Conservation (phyloP, 2,797 vertebrate species). For the Hyperoplus immaculatus region DNA sequence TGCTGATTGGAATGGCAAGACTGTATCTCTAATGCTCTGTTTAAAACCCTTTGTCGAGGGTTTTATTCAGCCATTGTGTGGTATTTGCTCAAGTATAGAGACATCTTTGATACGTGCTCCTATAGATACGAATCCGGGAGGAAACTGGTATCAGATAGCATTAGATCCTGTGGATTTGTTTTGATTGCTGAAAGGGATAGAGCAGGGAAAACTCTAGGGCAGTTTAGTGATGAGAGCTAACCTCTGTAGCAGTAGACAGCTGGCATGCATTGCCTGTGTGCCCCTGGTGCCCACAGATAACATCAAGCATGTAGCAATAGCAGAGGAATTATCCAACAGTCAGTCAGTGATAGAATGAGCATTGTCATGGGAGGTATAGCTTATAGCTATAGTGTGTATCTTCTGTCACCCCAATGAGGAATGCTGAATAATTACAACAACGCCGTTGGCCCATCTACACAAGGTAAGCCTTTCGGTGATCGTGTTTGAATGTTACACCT, state of each 20-base stretch:
- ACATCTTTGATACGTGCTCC: conserved; percentile 37
- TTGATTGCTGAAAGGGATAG: conserved; percentile 17
- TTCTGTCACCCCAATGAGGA: too few relatives aligned
- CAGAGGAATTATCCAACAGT: conserved; percentile 3
- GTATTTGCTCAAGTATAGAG: conserved; percentile 48
- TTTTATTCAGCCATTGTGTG: conserved; percentile 24
- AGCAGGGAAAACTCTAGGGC: conserved; percentile 22
- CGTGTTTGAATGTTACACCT: too few relatives aligned
- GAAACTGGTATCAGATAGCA: conserved; percentile 43
- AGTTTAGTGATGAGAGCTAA: conserved; percentile 23
- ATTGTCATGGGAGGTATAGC: background rate
- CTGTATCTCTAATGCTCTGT: conserved; percentile 43
- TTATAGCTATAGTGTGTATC: background rate
- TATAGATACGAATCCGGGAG: conserved; percentile 42
- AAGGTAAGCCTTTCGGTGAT: too few relatives aligned
- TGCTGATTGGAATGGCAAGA: conserved; percentile 22
- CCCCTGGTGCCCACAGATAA: conserved; percentile 6
- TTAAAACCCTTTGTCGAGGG: conserved; percentile 28
- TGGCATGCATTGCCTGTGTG: conserved; percentile 4
- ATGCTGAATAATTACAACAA: too few relatives aligned
- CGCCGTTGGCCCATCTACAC: too few relatives aligned
- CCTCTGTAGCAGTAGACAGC: background rate
- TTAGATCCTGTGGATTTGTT: conserved; percentile 37
- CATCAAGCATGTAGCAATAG: conserved; percentile 30
- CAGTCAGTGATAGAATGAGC: conserved; percentile 1